Conservation (phyloP, 2,113 vertebrate species). For the Smithornis capensis region DNA sequence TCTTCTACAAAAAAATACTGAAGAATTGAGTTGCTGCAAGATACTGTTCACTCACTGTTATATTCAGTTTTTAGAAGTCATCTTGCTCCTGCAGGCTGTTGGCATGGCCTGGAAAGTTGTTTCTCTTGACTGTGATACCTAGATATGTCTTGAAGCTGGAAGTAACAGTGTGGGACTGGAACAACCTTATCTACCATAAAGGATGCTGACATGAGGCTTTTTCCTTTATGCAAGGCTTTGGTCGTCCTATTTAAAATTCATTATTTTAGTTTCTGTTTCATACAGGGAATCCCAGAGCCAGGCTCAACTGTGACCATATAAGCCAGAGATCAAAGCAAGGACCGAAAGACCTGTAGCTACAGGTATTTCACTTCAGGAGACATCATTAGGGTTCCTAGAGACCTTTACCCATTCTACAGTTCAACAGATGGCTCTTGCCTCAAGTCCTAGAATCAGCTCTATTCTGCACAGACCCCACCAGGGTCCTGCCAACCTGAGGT, state of each 20-base stretch:
- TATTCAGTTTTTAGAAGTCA: neutral
- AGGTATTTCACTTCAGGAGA: neutral
- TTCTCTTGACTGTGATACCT: neutral
- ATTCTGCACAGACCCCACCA: neutral
- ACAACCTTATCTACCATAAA: neutral
- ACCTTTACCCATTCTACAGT: neutral
- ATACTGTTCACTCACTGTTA: neutral
- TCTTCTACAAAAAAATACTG: neutral
- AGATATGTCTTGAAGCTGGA: neutral
- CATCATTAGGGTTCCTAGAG: neutral
- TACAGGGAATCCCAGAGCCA: neutral
- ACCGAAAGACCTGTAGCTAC: neutral
- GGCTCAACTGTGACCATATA: fast-evolving
- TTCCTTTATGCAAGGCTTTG: neutral
- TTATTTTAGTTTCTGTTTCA: neutral
- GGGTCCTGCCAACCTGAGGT: neutral
- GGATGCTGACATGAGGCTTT: neutral
- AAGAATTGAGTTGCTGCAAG: neutral
- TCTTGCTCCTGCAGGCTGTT: neutral
- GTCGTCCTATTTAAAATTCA: neutral
- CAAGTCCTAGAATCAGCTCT: neutral
- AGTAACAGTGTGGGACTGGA: neutral
- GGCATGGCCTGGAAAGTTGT: neutral
- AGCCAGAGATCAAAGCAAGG: neutral
- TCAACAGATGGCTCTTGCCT: neutral